Conservation (phyloP, 2,797 vertebrate genomes). For the Parauchenoglanis ngamensis region DNA sequence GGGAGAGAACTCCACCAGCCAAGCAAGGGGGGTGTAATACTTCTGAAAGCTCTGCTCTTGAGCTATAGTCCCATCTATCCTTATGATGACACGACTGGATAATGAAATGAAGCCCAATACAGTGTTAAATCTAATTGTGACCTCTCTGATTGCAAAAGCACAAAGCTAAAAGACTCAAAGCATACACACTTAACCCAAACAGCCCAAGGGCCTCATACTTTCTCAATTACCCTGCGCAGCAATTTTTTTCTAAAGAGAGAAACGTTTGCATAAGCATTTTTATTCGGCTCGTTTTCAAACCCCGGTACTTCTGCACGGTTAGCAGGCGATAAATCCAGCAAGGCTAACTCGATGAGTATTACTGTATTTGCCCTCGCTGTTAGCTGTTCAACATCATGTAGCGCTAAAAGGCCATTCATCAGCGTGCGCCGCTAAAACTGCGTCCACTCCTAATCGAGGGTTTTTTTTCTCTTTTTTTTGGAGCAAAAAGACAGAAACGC, state of each 20-base stretch:
- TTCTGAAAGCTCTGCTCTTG: slow-evolving; percentile 64
- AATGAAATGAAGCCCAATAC: slow-evolving; percentile 79
- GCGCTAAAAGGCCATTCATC: slow-evolving; percentile 65
- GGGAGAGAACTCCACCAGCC: slow-evolving; percentile 22
- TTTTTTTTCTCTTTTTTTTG: neutral
- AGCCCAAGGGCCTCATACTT: slow-evolving; percentile 77
- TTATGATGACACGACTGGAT: slow-evolving; percentile 71
- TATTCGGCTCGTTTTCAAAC: slow-evolving; percentile 66
- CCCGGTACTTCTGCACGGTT: slow-evolving; percentile 65
- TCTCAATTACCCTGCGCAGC: slow-evolving; percentile 72
- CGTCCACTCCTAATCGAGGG: slow-evolving; percentile 59
- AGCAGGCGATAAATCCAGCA: slow-evolving; percentile 69
- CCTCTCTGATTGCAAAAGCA: slow-evolving; percentile 75
- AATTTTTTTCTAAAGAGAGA: slow-evolving; percentile 64
- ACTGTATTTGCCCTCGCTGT: slow-evolving; percentile 64
- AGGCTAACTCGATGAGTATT: slow-evolving; percentile 63
- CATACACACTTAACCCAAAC: slow-evolving; percentile 77
- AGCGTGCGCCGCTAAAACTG: slow-evolving; percentile 69
- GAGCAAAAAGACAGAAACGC: slow-evolving; percentile 59
- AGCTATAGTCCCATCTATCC: slow-evolving; percentile 73
- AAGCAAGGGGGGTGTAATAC: slow-evolving; percentile 52
- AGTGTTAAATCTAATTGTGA: slow-evolving; percentile 81
- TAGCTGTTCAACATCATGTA: slow-evolving; percentile 71
- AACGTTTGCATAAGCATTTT: slow-evolving; percentile 62
- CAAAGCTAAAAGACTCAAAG: slow-evolving; percentile 70